A percentile compares a stretch with the other conserved stretches of the same genome.
Conservation (phyloP, 64 coral and sea anemone genomes). For the Exaiptasia diaphana region DNA sequence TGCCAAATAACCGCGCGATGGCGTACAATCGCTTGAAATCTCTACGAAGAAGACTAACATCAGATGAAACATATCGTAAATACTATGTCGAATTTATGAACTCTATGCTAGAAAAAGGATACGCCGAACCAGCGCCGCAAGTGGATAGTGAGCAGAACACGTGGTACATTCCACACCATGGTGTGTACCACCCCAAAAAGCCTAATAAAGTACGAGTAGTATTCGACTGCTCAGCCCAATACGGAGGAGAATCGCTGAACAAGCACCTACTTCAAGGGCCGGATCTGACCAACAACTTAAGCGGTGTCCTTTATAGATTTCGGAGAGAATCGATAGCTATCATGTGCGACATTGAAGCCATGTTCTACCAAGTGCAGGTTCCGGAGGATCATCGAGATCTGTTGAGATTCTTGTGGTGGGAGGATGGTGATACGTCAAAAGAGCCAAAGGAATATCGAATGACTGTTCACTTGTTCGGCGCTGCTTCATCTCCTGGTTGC, state of each 20-base stretch:
- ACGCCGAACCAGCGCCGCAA: background rate
- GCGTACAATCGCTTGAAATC: background rate
- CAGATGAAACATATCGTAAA: background rate
- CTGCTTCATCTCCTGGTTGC: background rate
- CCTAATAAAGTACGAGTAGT: background rate
- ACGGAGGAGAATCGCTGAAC: background rate
- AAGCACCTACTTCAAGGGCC: conserved; percentile 4
- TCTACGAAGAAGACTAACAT: background rate
- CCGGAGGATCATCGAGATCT: background rate
- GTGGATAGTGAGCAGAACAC: background rate
- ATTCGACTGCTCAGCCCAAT: background rate
- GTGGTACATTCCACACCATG: conserved; percentile 18
- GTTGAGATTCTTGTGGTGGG: background rate
- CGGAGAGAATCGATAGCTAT: background rate
- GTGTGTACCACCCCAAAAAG: conserved; percentile 19
- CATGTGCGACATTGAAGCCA: background rate
- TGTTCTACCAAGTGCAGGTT: conserved; percentile 9
- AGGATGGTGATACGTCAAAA: background rate
- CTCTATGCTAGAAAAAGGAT: background rate
- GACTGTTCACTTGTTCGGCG: background rate
- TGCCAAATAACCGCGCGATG: background rate
- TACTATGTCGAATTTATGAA: background rate
- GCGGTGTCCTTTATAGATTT: background rate
- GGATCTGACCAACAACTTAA: background rate
- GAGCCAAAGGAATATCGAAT: background rate